A percentile compares a stretch with the other conserved stretches of the same genome.
These are phyloP conservation scores for Zapornia atra DNA, from an alignment of 2,113 vertebrate species.

Conservation along the genomic window DNA sequence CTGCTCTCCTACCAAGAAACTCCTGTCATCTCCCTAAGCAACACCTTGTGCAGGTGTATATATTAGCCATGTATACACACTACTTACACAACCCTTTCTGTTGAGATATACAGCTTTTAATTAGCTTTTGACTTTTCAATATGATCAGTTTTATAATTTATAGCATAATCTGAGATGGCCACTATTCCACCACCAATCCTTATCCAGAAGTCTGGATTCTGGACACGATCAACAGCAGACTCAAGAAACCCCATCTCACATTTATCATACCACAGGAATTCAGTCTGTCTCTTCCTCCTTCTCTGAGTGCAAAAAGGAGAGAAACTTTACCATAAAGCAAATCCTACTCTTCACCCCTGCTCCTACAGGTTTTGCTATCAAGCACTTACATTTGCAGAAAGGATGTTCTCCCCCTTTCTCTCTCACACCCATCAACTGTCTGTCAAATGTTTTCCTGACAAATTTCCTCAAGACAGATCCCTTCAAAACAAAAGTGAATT, in stretches of 20 bases:
- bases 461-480: background rate
- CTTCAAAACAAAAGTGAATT: constrained; percentile 19
- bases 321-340: background rate
- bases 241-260: background rate
- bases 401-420: background rate
- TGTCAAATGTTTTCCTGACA: constrained; percentile 31
- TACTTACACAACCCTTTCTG: background rate
- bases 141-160: background rate
- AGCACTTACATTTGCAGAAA: background rate
- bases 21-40: background rate
- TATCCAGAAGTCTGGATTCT: background rate
- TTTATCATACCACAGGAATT: background rate
- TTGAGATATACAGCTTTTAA: background rate
- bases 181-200: background rate
- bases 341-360: constrained; percentile 33
- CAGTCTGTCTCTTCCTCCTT: background rate
- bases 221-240: background rate
- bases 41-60: background rate
- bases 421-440: background rate
- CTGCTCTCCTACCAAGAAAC: background rate
- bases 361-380: constrained; percentile 11
- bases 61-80: background rate
- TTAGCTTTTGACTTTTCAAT: background rate
- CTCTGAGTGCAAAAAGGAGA: background rate
- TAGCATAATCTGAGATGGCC: background rate